Conservation (phyloP, 2,797 vertebrate genomes). For the Cyprinella venusta region DNA sequence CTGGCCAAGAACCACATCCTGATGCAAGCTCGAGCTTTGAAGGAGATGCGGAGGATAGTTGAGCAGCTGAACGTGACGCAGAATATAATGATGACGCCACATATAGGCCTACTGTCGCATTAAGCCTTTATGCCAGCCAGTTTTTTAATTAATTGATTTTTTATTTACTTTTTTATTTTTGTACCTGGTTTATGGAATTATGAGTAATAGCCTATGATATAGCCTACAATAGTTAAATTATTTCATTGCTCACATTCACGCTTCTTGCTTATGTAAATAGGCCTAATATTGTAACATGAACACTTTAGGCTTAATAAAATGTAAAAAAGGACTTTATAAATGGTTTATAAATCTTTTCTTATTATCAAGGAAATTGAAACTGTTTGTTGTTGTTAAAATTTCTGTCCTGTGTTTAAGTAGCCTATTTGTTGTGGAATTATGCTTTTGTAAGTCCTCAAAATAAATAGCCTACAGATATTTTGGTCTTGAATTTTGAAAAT, state of each 20-base stretch:
- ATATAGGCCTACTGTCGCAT: background rate
- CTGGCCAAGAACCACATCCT: conserved; percentile 74
- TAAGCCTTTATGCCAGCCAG: background rate
- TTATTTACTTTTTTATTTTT: background rate
- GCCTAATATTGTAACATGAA: too few relatives aligned
- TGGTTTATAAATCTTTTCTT: background rate
- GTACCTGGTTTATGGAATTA: background rate
- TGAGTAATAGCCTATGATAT: background rate
- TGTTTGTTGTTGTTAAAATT: background rate
- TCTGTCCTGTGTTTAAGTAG: background rate
- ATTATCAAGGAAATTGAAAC: background rate
- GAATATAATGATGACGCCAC: background rate
- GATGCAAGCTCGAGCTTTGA: conserved; percentile 71
- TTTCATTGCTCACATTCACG: too few relatives aligned
- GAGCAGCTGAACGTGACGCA: conserved; percentile 69
- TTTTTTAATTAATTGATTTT: background rate
- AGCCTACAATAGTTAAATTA: background rate
- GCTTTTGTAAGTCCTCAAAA: background rate
- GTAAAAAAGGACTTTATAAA: background rate
- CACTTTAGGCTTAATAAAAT: background rate
- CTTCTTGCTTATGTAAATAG: background rate
- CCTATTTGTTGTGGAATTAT: background rate
- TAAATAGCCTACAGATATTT: background rate
- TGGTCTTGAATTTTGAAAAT: background rate
- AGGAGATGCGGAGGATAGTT: conserved; percentile 69